Conservation (phyloP, 2,113 vertebrate genomes). For the Mystacornis crossleyi region DNA sequence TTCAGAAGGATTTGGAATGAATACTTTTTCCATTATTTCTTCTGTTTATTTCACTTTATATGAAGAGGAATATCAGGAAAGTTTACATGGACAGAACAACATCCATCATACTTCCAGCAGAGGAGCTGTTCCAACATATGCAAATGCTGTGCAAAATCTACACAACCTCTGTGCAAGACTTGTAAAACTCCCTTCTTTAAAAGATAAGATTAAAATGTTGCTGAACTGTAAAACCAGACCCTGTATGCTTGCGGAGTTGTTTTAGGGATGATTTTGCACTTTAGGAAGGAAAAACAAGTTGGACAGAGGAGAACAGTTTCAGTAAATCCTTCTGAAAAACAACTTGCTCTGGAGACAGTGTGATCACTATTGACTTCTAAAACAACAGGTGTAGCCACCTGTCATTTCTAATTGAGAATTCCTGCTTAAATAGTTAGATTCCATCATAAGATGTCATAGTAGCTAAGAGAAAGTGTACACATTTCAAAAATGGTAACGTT, state of each 20-base stretch:
- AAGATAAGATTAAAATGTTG: not conserved
- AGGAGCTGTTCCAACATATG: not conserved
- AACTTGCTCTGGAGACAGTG: not conserved
- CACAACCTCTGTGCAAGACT: not conserved
- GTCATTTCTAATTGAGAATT: not conserved
- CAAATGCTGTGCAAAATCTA: not conserved
- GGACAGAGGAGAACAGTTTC: not conserved
- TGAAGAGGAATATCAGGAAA: not conserved
- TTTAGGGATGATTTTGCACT: not conserved
- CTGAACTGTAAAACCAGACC: not conserved
- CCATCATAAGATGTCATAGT: not conserved
- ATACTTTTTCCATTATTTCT: not conserved
- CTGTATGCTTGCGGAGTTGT: not conserved
- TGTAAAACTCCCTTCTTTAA: not conserved
- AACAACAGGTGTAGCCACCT: not conserved
- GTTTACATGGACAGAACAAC: not conserved
- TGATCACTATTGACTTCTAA: not conserved
- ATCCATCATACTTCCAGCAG: not conserved
- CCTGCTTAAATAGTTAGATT: not conserved
- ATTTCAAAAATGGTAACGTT: not conserved
- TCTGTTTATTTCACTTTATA: not conserved
- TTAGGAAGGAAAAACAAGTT: not conserved
- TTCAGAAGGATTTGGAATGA: not conserved
- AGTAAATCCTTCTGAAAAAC: not conserved
- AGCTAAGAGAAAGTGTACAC: not conserved